Percentiles rank a stretch among this genome's conserved stretches.
Evolutionary conservation across 2,113 vertebrate species (phyloP).

Genomic region (Plectropomus leopardus): DNA sequence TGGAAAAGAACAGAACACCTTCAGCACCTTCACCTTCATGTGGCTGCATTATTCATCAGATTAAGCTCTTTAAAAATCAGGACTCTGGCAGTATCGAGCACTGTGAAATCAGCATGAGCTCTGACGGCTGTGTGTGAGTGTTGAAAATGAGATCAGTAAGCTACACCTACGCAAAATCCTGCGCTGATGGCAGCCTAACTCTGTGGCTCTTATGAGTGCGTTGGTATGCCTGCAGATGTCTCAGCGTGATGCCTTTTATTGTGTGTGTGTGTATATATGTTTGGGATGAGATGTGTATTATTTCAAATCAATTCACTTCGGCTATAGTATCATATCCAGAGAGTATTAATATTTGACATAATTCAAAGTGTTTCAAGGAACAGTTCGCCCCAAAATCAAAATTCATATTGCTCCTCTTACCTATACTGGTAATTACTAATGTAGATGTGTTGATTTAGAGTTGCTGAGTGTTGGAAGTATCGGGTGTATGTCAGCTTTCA

Average conservation of each 20-base stretch:
- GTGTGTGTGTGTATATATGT: neutral
- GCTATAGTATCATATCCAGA: neutral
- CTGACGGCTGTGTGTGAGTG: slow-evolving; percentile 28
- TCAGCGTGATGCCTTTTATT: slow-evolving; percentile 20
- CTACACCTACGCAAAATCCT: slow-evolving; percentile 47
- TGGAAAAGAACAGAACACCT: slow-evolving; percentile 2
- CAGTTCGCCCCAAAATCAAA: no score
- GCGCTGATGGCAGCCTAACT: neutral
- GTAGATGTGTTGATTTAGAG: no score
- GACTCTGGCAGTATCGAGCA: slow-evolving; percentile 19
- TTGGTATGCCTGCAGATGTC: slow-evolving; percentile 26
- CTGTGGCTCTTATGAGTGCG: slow-evolving; percentile 10
- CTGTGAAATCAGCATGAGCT: slow-evolving; percentile 47
- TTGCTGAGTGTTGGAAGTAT: no score
- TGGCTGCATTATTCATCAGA: slow-evolving; percentile 62
- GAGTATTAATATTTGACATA: neutral
- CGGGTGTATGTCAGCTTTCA: no score
- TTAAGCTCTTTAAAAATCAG: slow-evolving; percentile 54
- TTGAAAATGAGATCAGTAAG: slow-evolving; percentile 64
- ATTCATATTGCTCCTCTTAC: no score
- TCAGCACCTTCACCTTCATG: slow-evolving; percentile 37
- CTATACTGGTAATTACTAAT: no score
- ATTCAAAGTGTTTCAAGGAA: slow-evolving; percentile 1
- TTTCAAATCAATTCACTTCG: neutral
- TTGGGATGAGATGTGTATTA: neutral